phyloP scores from a whole-genome alignment of 2,888 invertebrate genomes.

The Graphium colonna region DNA sequence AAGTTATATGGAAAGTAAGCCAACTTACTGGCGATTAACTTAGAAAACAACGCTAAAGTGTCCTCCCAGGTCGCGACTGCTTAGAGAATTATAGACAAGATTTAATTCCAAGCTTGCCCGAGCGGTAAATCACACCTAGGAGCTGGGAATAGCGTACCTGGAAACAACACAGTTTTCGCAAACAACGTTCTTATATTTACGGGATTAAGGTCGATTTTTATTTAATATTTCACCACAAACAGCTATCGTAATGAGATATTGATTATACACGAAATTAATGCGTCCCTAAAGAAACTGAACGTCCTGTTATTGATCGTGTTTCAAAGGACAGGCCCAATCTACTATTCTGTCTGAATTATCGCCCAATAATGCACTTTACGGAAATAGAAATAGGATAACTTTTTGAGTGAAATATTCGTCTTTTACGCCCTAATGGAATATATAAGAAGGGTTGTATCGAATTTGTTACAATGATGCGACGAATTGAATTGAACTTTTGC shows the following conservation, averaged over 20 bases:
- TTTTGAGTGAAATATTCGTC: not conserved
- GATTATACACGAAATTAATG: constrained; percentile 43
- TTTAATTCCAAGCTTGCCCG: constrained; percentile 37
- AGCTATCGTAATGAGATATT: constrained; percentile 39
- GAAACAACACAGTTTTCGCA: constrained; percentile 15
- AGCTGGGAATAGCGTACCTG: constrained; percentile 27
- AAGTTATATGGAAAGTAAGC: constrained; percentile 19
- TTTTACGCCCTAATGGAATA: not conserved
- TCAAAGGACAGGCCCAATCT: constrained; percentile 5
- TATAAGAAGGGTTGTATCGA: constrained; percentile 4
- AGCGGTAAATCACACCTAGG: constrained; percentile 42
- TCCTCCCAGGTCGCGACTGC: constrained; percentile 30
- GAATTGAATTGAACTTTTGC: constrained; percentile 8
- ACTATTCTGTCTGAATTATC: constrained; percentile 1
- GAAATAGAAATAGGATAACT: not conserved
- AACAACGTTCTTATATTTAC: constrained; percentile 29
- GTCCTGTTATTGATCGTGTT: constrained; percentile 23
- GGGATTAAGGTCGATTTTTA: constrained; percentile 21
- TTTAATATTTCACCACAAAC: constrained; percentile 28
- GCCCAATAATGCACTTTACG: constrained; percentile 12
- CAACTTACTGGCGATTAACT: constrained; percentile 28
- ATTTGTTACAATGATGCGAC: constrained; percentile 10
- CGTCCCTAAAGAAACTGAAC: constrained; percentile 31
- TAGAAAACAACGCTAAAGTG: constrained; percentile 27
- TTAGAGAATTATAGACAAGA: constrained; percentile 36